Percentiles rank a stretch among this genome's conserved stretches.
phyloP scores from a whole-genome alignment of 2,113 vertebrate species.

The Diphyllodes magnificus region DNA sequence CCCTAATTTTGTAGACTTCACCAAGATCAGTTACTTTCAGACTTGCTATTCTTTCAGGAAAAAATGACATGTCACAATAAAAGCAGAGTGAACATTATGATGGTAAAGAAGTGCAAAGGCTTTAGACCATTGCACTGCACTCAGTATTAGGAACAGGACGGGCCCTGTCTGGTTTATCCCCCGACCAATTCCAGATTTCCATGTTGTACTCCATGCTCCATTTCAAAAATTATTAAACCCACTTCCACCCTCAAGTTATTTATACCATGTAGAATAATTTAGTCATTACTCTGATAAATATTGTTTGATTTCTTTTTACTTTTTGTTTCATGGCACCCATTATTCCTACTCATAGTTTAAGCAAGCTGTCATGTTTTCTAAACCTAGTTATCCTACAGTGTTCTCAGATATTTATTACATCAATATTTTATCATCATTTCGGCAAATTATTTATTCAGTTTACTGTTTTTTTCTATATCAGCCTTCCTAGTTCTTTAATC shows the following conservation, averaged over 20 bases:
- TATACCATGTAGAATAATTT: background rate
- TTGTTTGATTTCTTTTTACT: background rate
- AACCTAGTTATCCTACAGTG: background rate
- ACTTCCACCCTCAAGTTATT: background rate
- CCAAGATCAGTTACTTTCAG: background rate
- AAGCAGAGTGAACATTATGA: background rate
- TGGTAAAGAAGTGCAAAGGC: background rate
- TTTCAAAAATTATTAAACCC: background rate
- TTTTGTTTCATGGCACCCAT: background rate
- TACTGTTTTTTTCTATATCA: background rate
- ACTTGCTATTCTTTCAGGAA: background rate
- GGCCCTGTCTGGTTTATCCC: background rate
- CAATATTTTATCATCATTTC: background rate
- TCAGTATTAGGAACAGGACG: background rate
- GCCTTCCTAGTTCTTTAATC: background rate
- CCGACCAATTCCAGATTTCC: background rate
- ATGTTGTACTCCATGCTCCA: background rate
- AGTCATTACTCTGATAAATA: background rate
- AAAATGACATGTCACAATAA: fast-evolving
- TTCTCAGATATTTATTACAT: background rate
- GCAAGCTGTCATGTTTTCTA: background rate
- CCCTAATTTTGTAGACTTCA: background rate
- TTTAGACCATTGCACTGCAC: background rate
- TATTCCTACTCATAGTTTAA: background rate
- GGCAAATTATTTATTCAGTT: background rate